Evolutionary conservation across 1,140 invertebrate genomes (phyloP).

Genomic region (Pseudomyrmex cubaensis): DNA sequence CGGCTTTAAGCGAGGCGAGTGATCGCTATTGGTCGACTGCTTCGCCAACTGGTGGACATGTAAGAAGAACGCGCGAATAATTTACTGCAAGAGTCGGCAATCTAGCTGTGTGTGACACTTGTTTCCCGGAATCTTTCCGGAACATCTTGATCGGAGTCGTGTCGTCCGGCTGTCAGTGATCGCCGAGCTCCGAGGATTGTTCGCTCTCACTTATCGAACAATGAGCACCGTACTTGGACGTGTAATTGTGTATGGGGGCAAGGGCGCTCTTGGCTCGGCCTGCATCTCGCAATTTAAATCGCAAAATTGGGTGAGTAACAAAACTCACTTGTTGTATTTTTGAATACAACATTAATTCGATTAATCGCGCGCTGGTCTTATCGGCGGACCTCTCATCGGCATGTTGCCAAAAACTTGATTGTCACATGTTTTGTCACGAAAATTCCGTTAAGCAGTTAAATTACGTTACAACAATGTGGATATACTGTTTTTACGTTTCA

Average conservation of each 20-base stretch:
- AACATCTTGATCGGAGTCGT: constrained; percentile 51
- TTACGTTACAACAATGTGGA: too few relatives aligned
- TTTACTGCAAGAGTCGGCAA: constrained; percentile 59
- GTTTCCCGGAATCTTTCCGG: constrained; percentile 59
- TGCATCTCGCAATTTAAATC: constrained; percentile 95
- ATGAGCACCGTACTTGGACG: constrained; percentile 85
- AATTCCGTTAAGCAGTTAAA: too few relatives aligned
- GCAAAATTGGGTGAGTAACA: constrained; percentile 93
- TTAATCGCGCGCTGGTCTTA: neutral
- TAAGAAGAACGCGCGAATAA: neutral
- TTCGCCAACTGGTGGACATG: too few relatives aligned
- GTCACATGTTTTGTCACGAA: too few relatives aligned
- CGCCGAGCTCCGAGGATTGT: constrained; percentile 54
- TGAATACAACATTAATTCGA: neutral
- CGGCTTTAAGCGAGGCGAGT: too few relatives aligned
- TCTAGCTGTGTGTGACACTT: constrained; percentile 40
- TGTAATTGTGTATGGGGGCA: constrained; percentile 96
- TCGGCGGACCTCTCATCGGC: constrained; percentile 3
- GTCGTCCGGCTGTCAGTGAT: constrained; percentile 49
- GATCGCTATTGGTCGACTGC: too few relatives aligned
- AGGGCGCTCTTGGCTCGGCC: constrained; percentile 95
- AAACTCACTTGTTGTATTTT: constrained; percentile 17
- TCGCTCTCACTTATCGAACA: constrained; percentile 71
- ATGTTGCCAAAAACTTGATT: neutral
- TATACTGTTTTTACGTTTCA: neutral